Conservation (phyloP, 2,888 invertebrate species). For the Zeuzera pyrina region DNA sequence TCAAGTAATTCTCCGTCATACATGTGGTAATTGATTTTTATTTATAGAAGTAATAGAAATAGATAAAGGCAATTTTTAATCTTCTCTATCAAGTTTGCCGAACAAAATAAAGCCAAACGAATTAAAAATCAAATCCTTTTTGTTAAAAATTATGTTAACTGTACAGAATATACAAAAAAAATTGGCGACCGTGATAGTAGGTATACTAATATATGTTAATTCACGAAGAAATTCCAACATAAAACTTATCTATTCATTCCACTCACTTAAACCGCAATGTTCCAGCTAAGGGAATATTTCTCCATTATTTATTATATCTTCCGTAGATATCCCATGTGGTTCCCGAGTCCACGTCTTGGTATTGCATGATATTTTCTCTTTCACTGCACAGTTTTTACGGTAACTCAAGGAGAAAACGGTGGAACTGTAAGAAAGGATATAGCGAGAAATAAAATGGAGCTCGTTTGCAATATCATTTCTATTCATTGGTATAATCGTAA, state of each 20-base stretch:
- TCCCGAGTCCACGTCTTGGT: constrained; percentile 16
- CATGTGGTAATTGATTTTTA: too few species aligned
- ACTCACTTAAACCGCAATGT: constrained; percentile 5
- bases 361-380: constrained; percentile 30
- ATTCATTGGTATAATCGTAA: constrained; percentile 37
- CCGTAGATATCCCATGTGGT: constrained; percentile 21
- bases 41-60: too few species aligned
- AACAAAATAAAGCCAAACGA: too few species aligned
- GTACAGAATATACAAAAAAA: too few species aligned
- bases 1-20: too few species aligned
- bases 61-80: too few species aligned
- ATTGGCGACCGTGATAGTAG: too few species aligned
- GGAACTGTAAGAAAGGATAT: constrained; percentile 35
- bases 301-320: constrained; percentile 20
- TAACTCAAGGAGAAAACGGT: constrained; percentile 28
- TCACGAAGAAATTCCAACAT: constrained; percentile 10
- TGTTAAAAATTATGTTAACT: too few species aligned
- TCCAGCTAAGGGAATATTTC: constrained; percentile 11
- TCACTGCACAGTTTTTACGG: constrained; percentile 27
- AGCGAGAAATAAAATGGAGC: constrained; percentile 34
- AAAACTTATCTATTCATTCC: constrained; percentile 13
- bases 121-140: too few species aligned
- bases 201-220: too few species aligned
- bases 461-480: constrained; percentile 38
- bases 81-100: too few species aligned